Evolutionary conservation across 2,888 invertebrate genomes (phyloP).

Genomic region (Cryptocephalus moraei): DNA sequence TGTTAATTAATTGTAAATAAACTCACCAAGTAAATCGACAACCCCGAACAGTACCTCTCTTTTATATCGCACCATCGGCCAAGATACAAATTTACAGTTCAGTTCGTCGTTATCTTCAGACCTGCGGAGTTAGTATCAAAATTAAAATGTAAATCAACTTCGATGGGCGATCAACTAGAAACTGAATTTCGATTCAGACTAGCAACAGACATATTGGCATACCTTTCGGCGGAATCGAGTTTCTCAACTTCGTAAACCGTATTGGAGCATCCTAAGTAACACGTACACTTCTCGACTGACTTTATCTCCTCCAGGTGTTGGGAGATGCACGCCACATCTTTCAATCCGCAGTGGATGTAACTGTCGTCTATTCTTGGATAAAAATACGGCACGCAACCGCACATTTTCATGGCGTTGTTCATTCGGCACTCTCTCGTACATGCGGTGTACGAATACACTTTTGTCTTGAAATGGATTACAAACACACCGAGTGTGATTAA

Average conservation of each 20-base stretch:
- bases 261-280: constrained; percentile 64
- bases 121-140: background rate
- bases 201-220: too few species aligned
- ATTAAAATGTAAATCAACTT: background rate
- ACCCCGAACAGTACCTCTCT: constrained; percentile 75
- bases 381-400: constrained; percentile 64
- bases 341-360: constrained; percentile 48
- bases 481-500: too few species aligned
- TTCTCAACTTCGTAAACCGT: constrained; percentile 69
- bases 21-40: constrained; percentile 66
- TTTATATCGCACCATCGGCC: constrained; percentile 70
- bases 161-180: too few species aligned
- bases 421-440: constrained; percentile 68
- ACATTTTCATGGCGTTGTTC: constrained; percentile 49
- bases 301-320: constrained; percentile 44
- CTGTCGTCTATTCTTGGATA: constrained; percentile 46
- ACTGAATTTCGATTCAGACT: too few species aligned
- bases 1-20: background rate
- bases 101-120: constrained; percentile 20
- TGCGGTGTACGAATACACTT: constrained; percentile 59
- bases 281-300: constrained; percentile 52
- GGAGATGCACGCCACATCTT: constrained; percentile 50
- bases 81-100: constrained; percentile 61
- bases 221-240: constrained; percentile 45
- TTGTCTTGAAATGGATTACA: background rate